Evolutionary conservation across 2,113 vertebrate species (phyloP), one percentile per base, ranked within the genome.

Genomic region (Candoia aspera): DNA sequence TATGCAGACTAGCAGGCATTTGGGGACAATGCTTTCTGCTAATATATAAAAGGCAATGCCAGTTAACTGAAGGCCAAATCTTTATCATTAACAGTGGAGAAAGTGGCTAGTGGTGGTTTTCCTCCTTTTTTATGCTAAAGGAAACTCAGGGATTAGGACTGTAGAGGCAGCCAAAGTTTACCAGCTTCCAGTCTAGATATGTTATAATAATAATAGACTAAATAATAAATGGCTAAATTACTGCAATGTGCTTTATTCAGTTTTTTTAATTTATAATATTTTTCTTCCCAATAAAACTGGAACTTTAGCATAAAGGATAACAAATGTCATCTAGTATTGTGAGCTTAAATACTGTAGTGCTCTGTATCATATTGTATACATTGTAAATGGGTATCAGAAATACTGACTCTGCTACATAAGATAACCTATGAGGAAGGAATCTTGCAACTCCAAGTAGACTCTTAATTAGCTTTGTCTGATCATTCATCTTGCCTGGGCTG

Each of bases 181-280:
- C 13, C 68, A 19, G 2, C n/a, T 79, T n/a, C 68, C 15, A 79
- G 15, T 15, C 68, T 37, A 37, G 15, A 37, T 79, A 79, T 73
- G 33, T 33, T 73, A 73, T n/a, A 33, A 15, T 73, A 37, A 23
- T 4, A 88, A 0, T 0, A 84, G 42, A 13, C 15, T 37, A 79
- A 79, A 37, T 33, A 33, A 73, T 73, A 73, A 15, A 85, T 11
- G 64, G 60, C 54, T 90, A 92, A 90, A n/a, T 94, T 11, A 0
- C 21, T 37, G 2, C 10, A 37, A 42, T 15, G 29, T 90, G 1
- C 0, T 23, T 60, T 59, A 21, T 68, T 90, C 10, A 68, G 89
- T 46, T 15, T n/a, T 88, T 83, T 58, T 0, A 29, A 4, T 46
- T 6, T 0, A 0, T 59, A 89, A 87, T 8, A 24, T 6, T 57